These are phyloP conservation scores for Fukomys damarensis DNA, from an alignment of 2,113 vertebrate genomes.

Conservation along the genomic window DNA sequence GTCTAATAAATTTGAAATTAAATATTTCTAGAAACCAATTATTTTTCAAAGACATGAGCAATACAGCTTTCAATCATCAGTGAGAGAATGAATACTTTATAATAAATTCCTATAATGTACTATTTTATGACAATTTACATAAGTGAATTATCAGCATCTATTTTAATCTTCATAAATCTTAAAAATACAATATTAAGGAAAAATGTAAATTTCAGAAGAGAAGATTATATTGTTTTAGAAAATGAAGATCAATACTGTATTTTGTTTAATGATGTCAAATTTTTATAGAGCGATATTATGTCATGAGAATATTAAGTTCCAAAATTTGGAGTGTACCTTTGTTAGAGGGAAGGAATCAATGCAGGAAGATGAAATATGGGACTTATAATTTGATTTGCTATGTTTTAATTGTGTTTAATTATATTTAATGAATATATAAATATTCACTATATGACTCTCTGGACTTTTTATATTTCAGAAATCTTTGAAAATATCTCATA, in stretches of 20 bases:
- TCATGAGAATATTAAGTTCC: background rate
- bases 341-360: background rate
- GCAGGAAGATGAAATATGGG: background rate
- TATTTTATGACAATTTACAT: background rate
- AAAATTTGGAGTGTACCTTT: background rate
- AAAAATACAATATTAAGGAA: background rate
- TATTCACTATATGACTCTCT: slow-evolving; percentile 34
- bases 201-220: background rate
- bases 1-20: background rate
- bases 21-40: background rate
- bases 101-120: background rate
- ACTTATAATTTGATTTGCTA: background rate
- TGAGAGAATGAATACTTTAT: background rate
- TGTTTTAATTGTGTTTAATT: background rate
- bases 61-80: slow-evolving; percentile 15
- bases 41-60: background rate
- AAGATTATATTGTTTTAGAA: background rate
- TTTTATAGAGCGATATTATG: background rate
- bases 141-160: slow-evolving; percentile 1
- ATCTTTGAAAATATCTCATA: slow-evolving; percentile 21
- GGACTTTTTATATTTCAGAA: slow-evolving; percentile 27
- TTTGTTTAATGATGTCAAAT: background rate
- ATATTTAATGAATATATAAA: background rate
- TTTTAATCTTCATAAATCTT: background rate
- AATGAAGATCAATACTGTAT: background rate